Evolutionary conservation across 2,888 invertebrate genomes (phyloP).

Genomic region (Lochmaea crataegi): DNA sequence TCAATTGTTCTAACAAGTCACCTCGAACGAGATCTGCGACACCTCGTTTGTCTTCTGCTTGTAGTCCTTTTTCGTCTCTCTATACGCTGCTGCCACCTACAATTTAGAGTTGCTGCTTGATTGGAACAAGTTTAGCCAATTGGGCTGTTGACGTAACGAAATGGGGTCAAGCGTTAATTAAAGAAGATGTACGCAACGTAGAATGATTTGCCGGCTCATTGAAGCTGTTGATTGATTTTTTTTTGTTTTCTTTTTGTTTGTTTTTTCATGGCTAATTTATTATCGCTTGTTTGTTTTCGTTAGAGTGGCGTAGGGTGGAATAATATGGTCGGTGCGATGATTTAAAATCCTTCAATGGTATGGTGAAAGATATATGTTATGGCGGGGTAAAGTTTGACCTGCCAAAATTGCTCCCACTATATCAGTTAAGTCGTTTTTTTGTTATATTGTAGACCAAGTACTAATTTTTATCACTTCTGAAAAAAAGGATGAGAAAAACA

Average conservation of each 20-base stretch:
- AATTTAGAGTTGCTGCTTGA: slow-evolving; percentile 1
- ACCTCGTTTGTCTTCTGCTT: slow-evolving; percentile 31
- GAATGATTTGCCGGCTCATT: not conserved
- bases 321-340: too few relatives aligned
- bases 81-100: slow-evolving; percentile 22
- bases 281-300: not conserved
- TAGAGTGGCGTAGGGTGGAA: too few relatives aligned
- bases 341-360: too few relatives aligned
- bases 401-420: too few relatives aligned
- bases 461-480: too few relatives aligned
- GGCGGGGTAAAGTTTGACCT: too few relatives aligned
- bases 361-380: too few relatives aligned
- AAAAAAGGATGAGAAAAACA: too few relatives aligned
- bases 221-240: slow-evolving; percentile 10
- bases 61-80: slow-evolving; percentile 5
- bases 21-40: slow-evolving; percentile 28
- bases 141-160: slow-evolving; percentile 13
- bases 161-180: slow-evolving; percentile 18
- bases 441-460: too few relatives aligned
- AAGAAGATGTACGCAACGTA: slow-evolving; percentile 6
- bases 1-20: slow-evolving; percentile 32
- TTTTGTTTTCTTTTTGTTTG: not conserved
- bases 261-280: not conserved
- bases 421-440: too few relatives aligned
- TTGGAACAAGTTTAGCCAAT: slow-evolving; percentile 27